Conservation (phyloP, 2,797 vertebrate genomes). For the Crax fasciolata region DNA sequence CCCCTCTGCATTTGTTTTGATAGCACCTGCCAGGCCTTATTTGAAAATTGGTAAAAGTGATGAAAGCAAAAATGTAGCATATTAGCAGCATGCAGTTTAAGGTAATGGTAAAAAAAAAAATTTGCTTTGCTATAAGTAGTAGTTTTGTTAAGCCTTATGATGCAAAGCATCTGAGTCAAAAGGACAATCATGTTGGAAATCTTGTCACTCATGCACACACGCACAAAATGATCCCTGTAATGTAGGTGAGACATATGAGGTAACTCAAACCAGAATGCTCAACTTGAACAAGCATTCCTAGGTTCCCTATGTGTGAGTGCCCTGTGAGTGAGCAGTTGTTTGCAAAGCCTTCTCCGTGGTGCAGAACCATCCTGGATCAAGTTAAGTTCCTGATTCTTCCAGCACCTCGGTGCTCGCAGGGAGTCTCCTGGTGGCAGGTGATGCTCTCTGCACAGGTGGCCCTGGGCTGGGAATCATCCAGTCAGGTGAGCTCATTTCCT, state of each 20-base stretch:
- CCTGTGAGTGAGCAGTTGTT: background rate
- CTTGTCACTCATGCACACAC: background rate
- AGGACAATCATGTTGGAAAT: background rate
- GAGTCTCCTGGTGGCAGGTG: background rate
- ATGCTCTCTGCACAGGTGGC: background rate
- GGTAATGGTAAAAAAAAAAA: background rate
- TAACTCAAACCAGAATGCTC: background rate
- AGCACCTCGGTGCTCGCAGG: background rate
- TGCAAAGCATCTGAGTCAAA: background rate
- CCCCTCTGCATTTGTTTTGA: background rate
- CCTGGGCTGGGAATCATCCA: background rate
- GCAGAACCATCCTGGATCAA: background rate
- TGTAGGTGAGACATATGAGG: background rate
- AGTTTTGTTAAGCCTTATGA: background rate
- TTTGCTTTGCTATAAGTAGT: background rate
- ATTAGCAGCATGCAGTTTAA: background rate
- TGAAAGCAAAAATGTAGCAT: background rate
- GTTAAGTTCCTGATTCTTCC: background rate
- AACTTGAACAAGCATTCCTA: background rate
- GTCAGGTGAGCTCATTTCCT: constrained; percentile 60
- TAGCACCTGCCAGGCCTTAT: background rate
- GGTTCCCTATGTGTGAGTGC: fast-evolving
- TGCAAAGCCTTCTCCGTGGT: background rate
- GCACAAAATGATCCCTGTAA: background rate
- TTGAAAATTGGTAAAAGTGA: background rate